Base-by-base conservation (phyloP, 37 sponge, comb jelly and placozoan genomes). In the Ianthella basta region DNA sequence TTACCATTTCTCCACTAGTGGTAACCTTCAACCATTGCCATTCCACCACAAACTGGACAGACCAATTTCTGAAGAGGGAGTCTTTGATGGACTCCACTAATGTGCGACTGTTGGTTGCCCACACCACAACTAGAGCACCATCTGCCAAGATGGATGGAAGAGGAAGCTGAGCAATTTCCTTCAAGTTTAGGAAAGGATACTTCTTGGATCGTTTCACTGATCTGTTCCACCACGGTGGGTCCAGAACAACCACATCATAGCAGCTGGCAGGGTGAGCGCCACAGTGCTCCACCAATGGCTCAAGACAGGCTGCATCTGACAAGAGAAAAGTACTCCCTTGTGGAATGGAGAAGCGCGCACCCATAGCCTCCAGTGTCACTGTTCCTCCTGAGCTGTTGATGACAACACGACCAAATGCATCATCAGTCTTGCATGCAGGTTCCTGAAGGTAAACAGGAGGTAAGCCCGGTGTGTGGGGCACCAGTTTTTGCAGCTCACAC, bases 1-100 rank as follows among this genome's bases (percentile, higher is more conserved):
- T 80, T 15, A 93, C 91, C 38, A 91, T 57, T 13, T 93, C 91
- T 16, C 91, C 91, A 23, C 59, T 27, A 19, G 91, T 84, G n/a
- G 94, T 91, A 30, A 93, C 83, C 72, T 93, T 93, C n/a, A 93
- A 54, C 94, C 94, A 93, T 50, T 84, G 83, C 94, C 94, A 93
- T 78, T 93, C 91, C 34, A 69, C 83, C 24, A 87, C 63, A 40
- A 32, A 68, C n/a, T 55, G 35, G 33, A 93, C 69, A 24, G 54
- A 27, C 94, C 94, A 93, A 16, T 34, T 21, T 20, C 86, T 91
- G 25, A 93, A 91, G 44, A 91, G 33, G 29, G 40, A 32, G 29
- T 90, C 59, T 40, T 38, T 27, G 39, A 87, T 82, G 70, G 56
- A 81, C 4, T 85, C 19, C 0, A 68, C 67, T n/a, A 89, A 50